phyloP scores from a whole-genome alignment of 2,888 invertebrate species.

The Drosophila setosimentum region DNA sequence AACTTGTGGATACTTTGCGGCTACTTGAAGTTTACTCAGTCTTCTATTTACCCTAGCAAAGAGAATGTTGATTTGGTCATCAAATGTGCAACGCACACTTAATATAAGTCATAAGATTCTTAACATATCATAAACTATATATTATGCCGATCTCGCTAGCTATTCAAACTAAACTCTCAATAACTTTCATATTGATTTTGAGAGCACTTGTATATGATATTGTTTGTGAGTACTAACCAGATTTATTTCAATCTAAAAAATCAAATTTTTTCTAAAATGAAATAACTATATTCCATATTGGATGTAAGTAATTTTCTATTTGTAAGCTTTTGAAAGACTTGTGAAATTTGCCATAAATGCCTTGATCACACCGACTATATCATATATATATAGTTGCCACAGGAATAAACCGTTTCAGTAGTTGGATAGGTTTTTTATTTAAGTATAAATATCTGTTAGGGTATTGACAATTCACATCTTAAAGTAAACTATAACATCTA shows the following conservation, averaged over 20 bases:
- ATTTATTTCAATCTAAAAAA: neutral
- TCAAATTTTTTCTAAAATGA: neutral
- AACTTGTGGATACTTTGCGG: slow-evolving; percentile 52
- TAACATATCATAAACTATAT: neutral
- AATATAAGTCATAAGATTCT: neutral
- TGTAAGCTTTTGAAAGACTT: neutral
- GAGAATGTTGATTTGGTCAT: neutral
- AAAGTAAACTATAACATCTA: neutral
- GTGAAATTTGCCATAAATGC: too few relatives aligned
- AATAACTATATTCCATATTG: neutral
- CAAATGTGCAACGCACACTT: neutral
- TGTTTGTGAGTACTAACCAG: neutral
- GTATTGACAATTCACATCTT: neutral
- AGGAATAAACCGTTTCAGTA: neutral
- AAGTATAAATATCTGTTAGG: neutral
- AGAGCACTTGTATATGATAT: neutral
- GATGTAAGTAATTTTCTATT: neutral
- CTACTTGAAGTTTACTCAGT: slow-evolving; percentile 45
- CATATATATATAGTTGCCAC: neutral
- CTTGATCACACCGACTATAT: neutral
- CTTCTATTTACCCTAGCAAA: slow-evolving; percentile 10
- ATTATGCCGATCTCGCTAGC: too few relatives aligned
- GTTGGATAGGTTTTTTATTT: neutral
- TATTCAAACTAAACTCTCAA: neutral
- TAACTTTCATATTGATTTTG: neutral